A percentile compares a stretch with the other conserved stretches of the same genome.
Evolutionary conservation across 2,888 invertebrate genomes (phyloP).

Genomic region (Noctua janthe): DNA sequence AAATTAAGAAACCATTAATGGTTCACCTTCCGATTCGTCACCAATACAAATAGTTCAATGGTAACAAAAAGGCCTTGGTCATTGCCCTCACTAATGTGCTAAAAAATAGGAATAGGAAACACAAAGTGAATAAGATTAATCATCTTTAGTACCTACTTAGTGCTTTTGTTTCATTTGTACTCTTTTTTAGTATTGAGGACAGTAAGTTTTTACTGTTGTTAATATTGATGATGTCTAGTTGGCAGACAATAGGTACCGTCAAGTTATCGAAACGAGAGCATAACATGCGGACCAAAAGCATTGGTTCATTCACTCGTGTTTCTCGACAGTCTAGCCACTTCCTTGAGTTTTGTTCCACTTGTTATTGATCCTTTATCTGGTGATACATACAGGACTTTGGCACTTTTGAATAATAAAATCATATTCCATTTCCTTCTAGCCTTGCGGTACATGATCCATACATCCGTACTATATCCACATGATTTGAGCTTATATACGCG

Average conservation of each 20-base stretch:
- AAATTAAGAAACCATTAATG: constrained; percentile 64
- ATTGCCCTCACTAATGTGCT: constrained; percentile 60
- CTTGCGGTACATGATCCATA: not conserved
- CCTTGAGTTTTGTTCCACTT: not conserved
- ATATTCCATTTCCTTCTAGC: not conserved
- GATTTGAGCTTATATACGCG: constrained; percentile 7
- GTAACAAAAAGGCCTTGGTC: constrained; percentile 66
- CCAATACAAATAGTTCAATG: constrained; percentile 63
- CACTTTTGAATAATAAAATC: not conserved
- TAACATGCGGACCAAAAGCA: not conserved
- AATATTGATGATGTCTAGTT: constrained; percentile 28
- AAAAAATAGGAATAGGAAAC: constrained; percentile 52
- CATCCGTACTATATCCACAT: not conserved
- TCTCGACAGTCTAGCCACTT: not conserved
- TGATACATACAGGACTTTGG: not conserved
- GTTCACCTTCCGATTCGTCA: constrained; percentile 66
- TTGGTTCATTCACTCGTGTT: not conserved
- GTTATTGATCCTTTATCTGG: not conserved
- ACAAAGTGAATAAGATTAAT: constrained; percentile 37
- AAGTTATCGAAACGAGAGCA: constrained; percentile 12
- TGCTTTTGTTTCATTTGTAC: constrained; percentile 49
- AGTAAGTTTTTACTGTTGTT: constrained; percentile 12
- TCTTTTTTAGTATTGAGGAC: constrained; percentile 25
- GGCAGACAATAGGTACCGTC: constrained; percentile 1
- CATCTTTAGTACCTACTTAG: constrained; percentile 21